A percentile compares a stretch with the other conserved stretches of the same genome.
Conservation (phyloP, 1,140 invertebrate genomes). For the Lepidurus packardi region DNA sequence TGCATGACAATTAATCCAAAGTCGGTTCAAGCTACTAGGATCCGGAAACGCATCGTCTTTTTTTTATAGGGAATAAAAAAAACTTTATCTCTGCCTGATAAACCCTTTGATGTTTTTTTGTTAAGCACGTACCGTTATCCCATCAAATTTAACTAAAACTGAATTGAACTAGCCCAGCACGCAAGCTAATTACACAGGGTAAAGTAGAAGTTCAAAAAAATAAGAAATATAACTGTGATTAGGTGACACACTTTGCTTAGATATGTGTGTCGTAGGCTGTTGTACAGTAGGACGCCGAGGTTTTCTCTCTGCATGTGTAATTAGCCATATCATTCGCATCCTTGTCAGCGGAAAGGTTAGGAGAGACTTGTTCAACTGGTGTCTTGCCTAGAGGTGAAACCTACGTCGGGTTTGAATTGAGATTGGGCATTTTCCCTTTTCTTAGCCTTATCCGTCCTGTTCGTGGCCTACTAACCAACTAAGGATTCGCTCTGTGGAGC, state of each 20-base stretch:
- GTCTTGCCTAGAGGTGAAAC: neutral
- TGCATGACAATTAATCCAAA: neutral
- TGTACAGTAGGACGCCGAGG: neutral
- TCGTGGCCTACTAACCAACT: slow-evolving; percentile 16
- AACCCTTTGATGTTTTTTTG: too few relatives aligned
- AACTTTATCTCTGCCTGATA: neutral
- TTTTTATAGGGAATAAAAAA: neutral
- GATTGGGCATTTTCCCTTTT: neutral
- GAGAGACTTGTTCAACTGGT: neutral
- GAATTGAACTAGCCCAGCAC: too few relatives aligned
- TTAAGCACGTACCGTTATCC: too few relatives aligned
- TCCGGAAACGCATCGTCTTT: neutral
- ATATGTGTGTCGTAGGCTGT: too few relatives aligned
- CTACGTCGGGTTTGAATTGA: neutral
- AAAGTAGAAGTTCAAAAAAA: too few relatives aligned
- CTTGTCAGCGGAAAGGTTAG: neutral
- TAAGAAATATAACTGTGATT: too few relatives aligned
- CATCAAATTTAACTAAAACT: too few relatives aligned
- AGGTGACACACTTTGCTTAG: too few relatives aligned
- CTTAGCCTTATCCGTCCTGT: neutral
- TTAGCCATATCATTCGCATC: neutral
- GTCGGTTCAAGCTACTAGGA: neutral
- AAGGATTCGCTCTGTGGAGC: neutral
- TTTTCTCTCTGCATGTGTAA: neutral
- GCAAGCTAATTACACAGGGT: too few relatives aligned